phyloP scores from a whole-genome alignment of 2,113 vertebrate species.

The Girardinichthys multiradiatus region DNA sequence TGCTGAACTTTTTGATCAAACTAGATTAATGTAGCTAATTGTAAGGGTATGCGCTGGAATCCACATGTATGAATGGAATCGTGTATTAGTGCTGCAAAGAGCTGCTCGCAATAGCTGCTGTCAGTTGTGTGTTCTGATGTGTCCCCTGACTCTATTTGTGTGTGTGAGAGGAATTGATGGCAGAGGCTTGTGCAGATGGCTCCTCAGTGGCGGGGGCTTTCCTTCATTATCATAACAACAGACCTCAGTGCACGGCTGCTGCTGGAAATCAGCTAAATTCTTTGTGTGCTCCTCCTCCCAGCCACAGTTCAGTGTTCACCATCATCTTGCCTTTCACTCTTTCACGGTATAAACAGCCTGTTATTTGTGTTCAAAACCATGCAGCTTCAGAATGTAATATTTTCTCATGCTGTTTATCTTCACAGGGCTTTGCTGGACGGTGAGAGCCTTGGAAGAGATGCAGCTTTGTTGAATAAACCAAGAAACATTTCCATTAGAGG shows the following conservation, averaged over 20 bases:
- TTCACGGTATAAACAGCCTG: not conserved
- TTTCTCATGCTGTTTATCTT: slow-evolving; percentile 29
- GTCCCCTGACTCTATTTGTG: not conserved
- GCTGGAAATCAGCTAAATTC: slow-evolving; percentile 37
- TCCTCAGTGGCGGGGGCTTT: slow-evolving; percentile 67
- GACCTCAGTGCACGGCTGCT: slow-evolving; percentile 37
- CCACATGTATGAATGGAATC: slow-evolving; percentile 40
- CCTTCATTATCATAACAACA: slow-evolving; percentile 80
- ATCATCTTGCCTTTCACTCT: slow-evolving; percentile 1
- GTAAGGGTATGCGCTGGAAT: slow-evolving; percentile 36
- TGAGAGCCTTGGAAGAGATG: slow-evolving; percentile 55
- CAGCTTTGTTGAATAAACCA: slow-evolving; percentile 36
- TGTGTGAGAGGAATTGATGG: slow-evolving; percentile 40
- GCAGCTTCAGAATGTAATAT: not conserved
- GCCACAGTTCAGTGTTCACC: slow-evolving; percentile 15
- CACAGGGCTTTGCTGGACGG: slow-evolving; percentile 78
- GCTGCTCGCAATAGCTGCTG: slow-evolving; percentile 41
- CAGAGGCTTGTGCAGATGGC: slow-evolving; percentile 70
- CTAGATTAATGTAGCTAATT: slow-evolving; percentile 5
- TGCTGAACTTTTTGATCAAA: not conserved
- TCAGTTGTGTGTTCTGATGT: slow-evolving; percentile 8
- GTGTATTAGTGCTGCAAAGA: slow-evolving; percentile 60
- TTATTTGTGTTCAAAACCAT: not conserved
- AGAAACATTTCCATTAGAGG: slow-evolving; percentile 54
- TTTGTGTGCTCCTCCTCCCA: slow-evolving; percentile 29